Base-by-base conservation (phyloP, 2,797 vertebrate species). In the Etheostoma nigrum region DNA sequence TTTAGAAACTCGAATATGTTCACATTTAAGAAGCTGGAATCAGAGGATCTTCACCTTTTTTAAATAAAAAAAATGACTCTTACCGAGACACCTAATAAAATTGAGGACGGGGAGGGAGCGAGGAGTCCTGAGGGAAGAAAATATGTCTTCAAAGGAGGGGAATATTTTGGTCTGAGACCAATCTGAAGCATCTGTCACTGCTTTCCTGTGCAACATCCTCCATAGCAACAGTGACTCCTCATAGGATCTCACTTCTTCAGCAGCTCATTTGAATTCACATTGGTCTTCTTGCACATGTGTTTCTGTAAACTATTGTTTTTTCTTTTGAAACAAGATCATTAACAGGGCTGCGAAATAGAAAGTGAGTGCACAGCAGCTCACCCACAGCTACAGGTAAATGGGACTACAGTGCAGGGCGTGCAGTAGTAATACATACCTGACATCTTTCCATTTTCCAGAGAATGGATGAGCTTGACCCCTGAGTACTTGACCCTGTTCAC, bases 401-500 rank as follows among this genome's bases (percentile, higher is more conserved):
- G 16, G 65, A 58, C 51, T 1, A 44, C 48, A 27, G 72, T 33
- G 40, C 65, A 16, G 70, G 79, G 18, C 4, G 18, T 15, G 72
- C 68, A 44, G 76, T 2, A 23, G 76, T 65, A 65, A 65, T 55
- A 72, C 65, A 67, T 74, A 19, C 53, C 58, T 74, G 78, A 89
- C 85, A 79, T 80, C 76, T 81, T 75, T 81, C 69, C 73, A 55
- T 73, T 81, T 74, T 55, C 69, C 40, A 18, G 64, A 81, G 86
- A 77, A 91, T 77, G 81, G 83, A 90, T 83, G 86, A 72, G 83
- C 69, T 81, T 86, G 89, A 91, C 91, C 88, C 68, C 42, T 15
- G 16, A 79, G 81, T 65, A 77, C 91, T 89, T 83, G 83, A 92
- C 57, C 86, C 86, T 79, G 52, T 76, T 85, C 70, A 47, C 69